Conservation (phyloP, 23 tunicate species). For the Halocynthia roretzi region DNA sequence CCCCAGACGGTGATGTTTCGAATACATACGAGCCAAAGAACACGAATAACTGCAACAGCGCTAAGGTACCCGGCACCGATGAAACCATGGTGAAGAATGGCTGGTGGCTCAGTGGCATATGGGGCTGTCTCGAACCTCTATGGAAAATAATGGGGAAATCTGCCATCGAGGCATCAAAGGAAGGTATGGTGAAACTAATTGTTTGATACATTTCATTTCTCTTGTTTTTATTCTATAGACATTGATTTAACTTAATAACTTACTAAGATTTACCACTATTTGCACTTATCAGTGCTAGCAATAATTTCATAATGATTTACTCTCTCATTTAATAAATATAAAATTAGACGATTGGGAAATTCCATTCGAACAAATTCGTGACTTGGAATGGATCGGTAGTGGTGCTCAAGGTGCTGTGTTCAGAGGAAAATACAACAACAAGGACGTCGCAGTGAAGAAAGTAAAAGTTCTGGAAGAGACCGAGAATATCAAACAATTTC, state of each 20-base stretch:
- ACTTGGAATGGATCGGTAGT: slow-evolving; percentile 20
- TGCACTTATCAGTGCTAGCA: too few relatives aligned
- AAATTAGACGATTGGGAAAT: slow-evolving; percentile 22
- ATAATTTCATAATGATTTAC: too few relatives aligned
- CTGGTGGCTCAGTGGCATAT: not conserved
- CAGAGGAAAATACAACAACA: slow-evolving; percentile 15
- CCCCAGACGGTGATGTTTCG: too few relatives aligned
- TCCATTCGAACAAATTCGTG: slow-evolving; percentile 10
- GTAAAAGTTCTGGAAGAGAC: slow-evolving; percentile 16
- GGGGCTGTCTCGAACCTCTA: slow-evolving; percentile 28
- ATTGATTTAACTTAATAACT: too few relatives aligned
- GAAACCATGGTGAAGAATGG: not conserved
- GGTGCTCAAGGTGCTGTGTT: slow-evolving; percentile 25
- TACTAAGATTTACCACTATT: too few relatives aligned
- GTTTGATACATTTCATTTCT: too few relatives aligned
- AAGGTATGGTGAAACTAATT: not conserved
- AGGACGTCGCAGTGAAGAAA: slow-evolving; percentile 18
- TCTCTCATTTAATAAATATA: too few relatives aligned
- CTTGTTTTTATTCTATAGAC: not conserved
- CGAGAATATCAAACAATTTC: not conserved
- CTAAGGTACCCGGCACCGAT: too few relatives aligned
- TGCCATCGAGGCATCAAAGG: not conserved
- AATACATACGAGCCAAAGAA: too few relatives aligned
- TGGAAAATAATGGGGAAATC: slow-evolving; percentile 15
- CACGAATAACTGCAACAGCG: too few relatives aligned